These are phyloP conservation scores for Arremon brunneinucha DNA, from an alignment of 2,797 vertebrate genomes.

Conservation along the genomic window DNA sequence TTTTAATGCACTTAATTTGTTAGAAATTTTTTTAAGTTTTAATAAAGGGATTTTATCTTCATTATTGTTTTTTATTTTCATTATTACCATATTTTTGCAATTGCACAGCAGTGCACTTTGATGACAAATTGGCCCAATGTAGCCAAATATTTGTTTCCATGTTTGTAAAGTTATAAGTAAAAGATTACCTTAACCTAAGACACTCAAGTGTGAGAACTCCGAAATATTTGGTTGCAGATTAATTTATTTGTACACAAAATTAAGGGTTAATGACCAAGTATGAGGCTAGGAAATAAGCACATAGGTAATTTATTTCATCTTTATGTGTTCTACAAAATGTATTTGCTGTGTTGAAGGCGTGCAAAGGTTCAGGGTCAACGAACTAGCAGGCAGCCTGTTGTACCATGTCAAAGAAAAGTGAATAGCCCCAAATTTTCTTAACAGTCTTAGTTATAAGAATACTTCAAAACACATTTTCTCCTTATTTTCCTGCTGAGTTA, in stretches of 20 bases:
- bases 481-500: not conserved
- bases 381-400: not conserved
- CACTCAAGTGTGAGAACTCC: not conserved
- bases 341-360: not conserved
- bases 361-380: not conserved
- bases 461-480: not conserved
- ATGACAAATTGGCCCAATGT: not conserved
- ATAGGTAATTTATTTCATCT: not conserved
- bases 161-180: not conserved
- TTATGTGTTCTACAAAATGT: not conserved
- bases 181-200: not conserved
- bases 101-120: not conserved
- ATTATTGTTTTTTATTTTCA: not conserved
- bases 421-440: not conserved
- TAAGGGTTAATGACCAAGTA: not conserved
- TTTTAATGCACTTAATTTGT: not conserved
- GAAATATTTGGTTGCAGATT: not conserved
- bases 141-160: not conserved
- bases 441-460: not conserved
- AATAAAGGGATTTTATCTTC: not conserved
- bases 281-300: not conserved
- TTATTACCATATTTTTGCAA: not conserved
- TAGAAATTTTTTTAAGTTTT: not conserved
- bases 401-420: not conserved
- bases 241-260: not conserved